Base-by-base conservation (phyloP, 2,797 vertebrate genomes). In the Scomberomorus guttatus region DNA sequence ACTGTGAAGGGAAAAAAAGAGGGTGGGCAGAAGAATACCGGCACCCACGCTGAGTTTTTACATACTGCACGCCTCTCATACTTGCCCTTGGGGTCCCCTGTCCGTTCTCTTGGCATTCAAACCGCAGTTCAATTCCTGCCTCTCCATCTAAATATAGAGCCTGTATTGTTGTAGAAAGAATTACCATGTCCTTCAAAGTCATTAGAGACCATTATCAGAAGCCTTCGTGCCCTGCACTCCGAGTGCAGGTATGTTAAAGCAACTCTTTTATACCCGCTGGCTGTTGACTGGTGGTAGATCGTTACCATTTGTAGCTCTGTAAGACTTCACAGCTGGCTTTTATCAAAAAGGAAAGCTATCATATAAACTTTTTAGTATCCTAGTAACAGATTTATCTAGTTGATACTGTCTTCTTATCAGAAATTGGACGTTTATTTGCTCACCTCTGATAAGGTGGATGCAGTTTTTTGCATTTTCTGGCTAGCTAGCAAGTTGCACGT, bases 71-170 rank as follows among this genome's bases (percentile, higher is more conserved):
- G 67, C 92, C 90, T 93, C 91, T 93, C 86, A 84, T 75, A 81
- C 82, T 73, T 84, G 83, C 80, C 90, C 85, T 69, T 71, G 71
- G 86, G 84, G 84, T 81, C 84, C 61, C 69, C 77, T 67, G 86
- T 81, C 83, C 44, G 22, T 65, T 90, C 85, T 82, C 48, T 75
- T 89, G 75, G 77, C 80, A 75, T 83, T 85, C 72, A 87, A 79
- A 84, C 65, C 18, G 48, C 74, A 83, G 75, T 61, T 82, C 77
- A 83, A 66, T 77, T 88, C 79, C 84, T 86, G 89, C 80, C 80
- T 79, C 77, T 81, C 73, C 80, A 54, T 83, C 87, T 92, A 91
- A 88, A 90, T 91, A 89, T 92, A 93, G 91, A 79, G 29, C 37
- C 29, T 51, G 52, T 52, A 79, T 82, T 72, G 80, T 81, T 81